phyloP scores from a whole-genome alignment of 2,888 invertebrate species.

The Lepidonotus clava region DNA sequence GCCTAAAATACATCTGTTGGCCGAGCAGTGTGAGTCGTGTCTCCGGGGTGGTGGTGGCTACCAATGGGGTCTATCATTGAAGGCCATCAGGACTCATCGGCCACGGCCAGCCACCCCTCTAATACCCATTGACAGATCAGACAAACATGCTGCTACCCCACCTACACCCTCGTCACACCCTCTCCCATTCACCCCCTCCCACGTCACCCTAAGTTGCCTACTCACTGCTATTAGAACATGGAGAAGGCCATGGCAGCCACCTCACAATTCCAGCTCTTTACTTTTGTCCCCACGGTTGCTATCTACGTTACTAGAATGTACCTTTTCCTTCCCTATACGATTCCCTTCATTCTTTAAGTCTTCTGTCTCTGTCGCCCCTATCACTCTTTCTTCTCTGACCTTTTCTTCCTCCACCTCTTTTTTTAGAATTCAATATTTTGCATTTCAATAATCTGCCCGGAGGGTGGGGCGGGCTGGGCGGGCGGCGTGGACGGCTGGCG shows the following conservation, averaged over 20 bases:
- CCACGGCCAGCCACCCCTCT: background rate
- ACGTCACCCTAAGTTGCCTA: background rate
- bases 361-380: no score
- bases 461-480: background rate
- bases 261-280: background rate
- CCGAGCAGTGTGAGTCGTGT: background rate
- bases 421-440: constrained; percentile 51
- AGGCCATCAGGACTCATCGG: constrained; percentile 52
- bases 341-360: no score
- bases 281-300: background rate
- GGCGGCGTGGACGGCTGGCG: constrained; percentile 35
- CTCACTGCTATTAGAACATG: no score
- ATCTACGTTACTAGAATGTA: background rate
- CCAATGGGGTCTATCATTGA: constrained; percentile 53
- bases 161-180: background rate
- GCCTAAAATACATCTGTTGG: constrained; percentile 47
- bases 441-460: constrained; percentile 46
- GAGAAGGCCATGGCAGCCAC: background rate
- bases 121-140: constrained; percentile 54
- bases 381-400: background rate
- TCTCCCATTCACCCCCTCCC: background rate
- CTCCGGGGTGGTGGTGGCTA: constrained; percentile 13
- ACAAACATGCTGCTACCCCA: constrained; percentile 13
- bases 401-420: background rate
- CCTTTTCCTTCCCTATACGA: background rate